These are phyloP conservation scores for Mesoclemmys tuberculata DNA, from an alignment of 2,113 vertebrate species.

Conservation along the genomic window DNA sequence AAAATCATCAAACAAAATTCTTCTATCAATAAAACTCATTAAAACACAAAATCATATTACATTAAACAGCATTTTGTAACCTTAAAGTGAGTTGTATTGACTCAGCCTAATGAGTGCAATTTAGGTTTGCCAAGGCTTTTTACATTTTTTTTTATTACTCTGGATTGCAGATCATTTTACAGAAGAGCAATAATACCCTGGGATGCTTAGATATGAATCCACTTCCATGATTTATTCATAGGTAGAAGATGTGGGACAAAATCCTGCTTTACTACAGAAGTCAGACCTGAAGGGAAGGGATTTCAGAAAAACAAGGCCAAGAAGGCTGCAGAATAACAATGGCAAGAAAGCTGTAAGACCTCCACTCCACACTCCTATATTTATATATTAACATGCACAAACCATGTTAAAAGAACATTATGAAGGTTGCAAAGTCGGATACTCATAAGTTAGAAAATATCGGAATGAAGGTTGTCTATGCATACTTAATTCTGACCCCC, in stretches of 20 bases:
- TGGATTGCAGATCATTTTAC: not conserved
- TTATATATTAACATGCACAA: not conserved
- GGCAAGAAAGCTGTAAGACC: not conserved
- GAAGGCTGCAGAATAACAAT: not conserved
- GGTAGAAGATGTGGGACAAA: not conserved
- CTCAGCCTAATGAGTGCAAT: not conserved
- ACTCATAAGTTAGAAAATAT: not conserved
- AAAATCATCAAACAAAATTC: not conserved
- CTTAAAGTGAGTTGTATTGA: not conserved
- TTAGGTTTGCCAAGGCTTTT: not conserved
- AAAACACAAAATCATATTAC: not conserved
- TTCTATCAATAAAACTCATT: not conserved
- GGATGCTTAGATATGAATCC: not conserved
- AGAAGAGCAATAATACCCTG: not conserved
- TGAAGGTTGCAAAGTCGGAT: not conserved
- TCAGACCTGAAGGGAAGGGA: not conserved
- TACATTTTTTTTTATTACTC: not conserved
- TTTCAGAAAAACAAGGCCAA: not conserved
- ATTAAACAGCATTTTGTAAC: not conserved
- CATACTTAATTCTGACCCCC: not conserved
- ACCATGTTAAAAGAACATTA: not conserved
- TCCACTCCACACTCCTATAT: not conserved
- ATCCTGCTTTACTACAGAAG: not conserved
- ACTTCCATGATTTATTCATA: not conserved
- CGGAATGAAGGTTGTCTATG: not conserved